Evolutionary conservation across 2,113 vertebrate species (phyloP).

Genomic region (Gallinago jamesoni): DNA sequence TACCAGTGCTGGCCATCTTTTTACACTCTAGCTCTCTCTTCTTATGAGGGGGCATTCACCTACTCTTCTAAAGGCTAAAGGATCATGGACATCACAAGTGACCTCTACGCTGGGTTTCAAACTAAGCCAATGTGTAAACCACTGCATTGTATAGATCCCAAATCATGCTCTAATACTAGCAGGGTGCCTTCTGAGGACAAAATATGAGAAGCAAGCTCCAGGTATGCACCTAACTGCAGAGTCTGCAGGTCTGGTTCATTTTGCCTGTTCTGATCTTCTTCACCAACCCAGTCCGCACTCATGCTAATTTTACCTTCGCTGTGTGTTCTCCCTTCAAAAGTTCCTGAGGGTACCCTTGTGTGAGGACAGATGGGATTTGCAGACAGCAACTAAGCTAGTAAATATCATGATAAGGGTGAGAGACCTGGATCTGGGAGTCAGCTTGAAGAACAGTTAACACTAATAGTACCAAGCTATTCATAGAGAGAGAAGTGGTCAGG

Average conservation of each 20-base stretch:
- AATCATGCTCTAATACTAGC: neutral
- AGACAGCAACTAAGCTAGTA: neutral
- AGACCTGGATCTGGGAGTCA: neutral
- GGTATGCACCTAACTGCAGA: neutral
- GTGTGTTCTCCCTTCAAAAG: neutral
- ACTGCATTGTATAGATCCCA: neutral
- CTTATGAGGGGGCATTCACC: neutral
- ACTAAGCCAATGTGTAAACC: neutral
- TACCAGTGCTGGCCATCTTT: neutral
- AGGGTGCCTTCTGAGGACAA: neutral
- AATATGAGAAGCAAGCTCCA: neutral
- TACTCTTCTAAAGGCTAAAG: neutral
- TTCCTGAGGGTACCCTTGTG: neutral
- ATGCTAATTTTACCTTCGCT: neutral
- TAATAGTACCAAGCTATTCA: neutral
- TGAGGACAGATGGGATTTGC: neutral
- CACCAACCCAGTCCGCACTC: accelerated
- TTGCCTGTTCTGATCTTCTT: neutral
- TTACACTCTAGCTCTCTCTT: neutral
- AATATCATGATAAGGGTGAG: neutral
- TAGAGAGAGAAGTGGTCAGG: neutral
- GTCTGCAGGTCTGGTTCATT: neutral
- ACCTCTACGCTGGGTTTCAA: neutral
- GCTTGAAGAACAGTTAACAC: neutral
- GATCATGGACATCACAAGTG: neutral